Percentiles rank a stretch among this genome's conserved stretches.
Conservation (phyloP, 1,140 invertebrate genomes). For the Saccostrea glomerata region DNA sequence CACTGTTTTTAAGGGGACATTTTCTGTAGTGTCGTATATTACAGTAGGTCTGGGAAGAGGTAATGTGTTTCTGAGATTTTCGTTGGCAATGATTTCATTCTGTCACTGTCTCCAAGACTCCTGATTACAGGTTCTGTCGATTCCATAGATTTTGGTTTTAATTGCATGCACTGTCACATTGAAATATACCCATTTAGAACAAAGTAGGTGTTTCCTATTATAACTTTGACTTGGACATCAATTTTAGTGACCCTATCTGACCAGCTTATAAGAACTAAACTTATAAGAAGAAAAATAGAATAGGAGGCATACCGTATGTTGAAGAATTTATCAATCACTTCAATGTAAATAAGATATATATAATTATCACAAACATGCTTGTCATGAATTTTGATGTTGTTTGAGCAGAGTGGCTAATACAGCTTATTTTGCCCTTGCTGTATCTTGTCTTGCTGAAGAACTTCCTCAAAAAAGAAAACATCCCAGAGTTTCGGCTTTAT, state of each 20-base stretch:
- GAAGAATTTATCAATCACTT: slow-evolving; percentile 14
- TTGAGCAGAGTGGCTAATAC: slow-evolving; percentile 2
- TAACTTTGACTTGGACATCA: not conserved
- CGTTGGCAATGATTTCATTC: not conserved
- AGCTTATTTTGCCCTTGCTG: not conserved
- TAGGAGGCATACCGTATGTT: not conserved
- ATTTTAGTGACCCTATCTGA: not conserved
- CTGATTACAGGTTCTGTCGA: not conserved
- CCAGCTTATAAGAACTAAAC: not conserved
- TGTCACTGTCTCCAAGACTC: not conserved
- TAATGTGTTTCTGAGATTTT: slow-evolving; percentile 26
- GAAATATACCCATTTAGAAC: slow-evolving; percentile 26
- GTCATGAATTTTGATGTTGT: slow-evolving; percentile 13
- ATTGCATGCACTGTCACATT: slow-evolving; percentile 21
- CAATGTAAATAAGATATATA: not conserved
- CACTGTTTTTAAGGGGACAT: slow-evolving; percentile 18
- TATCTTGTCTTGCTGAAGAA: not conserved
- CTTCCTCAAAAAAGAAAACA: slow-evolving; percentile 26
- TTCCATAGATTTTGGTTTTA: slow-evolving; percentile 22
- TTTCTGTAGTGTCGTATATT: slow-evolving; percentile 34
- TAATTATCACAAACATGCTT: slow-evolving; percentile 20
- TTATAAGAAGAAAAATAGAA: no score
- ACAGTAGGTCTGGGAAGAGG: slow-evolving; percentile 5
- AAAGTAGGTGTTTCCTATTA: not conserved
- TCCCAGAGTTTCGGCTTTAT: not conserved